phyloP scores from a whole-genome alignment of 1,140 invertebrate genomes.

The Macrobrachium rosenbergii region DNA sequence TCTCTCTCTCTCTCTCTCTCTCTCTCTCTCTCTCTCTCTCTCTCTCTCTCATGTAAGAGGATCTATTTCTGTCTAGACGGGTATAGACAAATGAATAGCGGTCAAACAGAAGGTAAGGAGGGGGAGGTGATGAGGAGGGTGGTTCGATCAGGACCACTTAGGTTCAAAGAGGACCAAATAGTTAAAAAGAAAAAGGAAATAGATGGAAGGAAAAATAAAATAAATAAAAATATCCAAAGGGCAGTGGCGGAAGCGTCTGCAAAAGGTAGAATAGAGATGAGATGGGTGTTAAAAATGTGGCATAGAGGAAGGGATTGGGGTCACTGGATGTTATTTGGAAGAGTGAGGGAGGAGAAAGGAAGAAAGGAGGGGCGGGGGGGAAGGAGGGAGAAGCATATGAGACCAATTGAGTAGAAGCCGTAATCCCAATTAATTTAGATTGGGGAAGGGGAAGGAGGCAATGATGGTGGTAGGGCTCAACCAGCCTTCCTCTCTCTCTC shows the following conservation, averaged over 20 bases:
- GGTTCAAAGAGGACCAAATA: too few relatives aligned
- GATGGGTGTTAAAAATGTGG: background rate
- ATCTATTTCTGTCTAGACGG: too few relatives aligned
- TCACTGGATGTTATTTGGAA: background rate
- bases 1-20: too few relatives aligned
- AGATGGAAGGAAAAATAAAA: background rate
- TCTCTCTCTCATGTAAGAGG: too few relatives aligned
- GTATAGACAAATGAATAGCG: too few relatives aligned
- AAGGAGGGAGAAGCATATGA: background rate
- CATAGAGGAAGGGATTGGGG: background rate
- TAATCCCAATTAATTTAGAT: slow-evolving; percentile 32
- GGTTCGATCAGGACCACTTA: too few relatives aligned
- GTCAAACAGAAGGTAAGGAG: too few relatives aligned
- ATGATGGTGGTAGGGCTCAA: background rate
- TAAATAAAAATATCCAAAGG: background rate
- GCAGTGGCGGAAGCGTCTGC: background rate
- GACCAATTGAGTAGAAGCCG: slow-evolving; percentile 28
- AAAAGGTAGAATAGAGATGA: background rate
- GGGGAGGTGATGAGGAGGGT: background rate
- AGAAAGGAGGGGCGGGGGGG: too few relatives aligned
- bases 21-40: too few relatives aligned
- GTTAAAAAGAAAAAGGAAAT: background rate
- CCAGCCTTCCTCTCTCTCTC: background rate
- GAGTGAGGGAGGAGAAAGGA: background rate
- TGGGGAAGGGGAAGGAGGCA: background rate